Evolutionary conservation across 2,888 invertebrate genomes (phyloP), one percentile per base, ranked within the genome.

Genomic region (Rhagium mordax): DNA sequence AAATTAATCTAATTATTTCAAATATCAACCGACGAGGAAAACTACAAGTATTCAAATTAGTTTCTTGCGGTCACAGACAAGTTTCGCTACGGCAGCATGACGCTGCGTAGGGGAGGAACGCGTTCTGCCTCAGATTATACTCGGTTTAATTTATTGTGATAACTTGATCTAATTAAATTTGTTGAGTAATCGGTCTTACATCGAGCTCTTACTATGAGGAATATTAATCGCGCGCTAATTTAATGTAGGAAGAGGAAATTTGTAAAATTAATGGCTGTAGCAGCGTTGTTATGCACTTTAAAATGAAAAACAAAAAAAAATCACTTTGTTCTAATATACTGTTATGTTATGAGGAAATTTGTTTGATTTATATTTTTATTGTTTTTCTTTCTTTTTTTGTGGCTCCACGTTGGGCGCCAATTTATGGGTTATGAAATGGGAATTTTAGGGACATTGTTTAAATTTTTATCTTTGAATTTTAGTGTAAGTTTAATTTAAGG

Each of bases 161-260:
- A 55, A 55, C 55, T 55, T 55, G 21, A 21, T 1, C 15, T 55
- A 55, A 55, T 55, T 53, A 55, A 55, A 55, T 55, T 55, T 55
- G 55, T 24, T 21, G n/a, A 27, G 55, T 3, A 41, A n/a, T 41
- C 41, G 13, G 2, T n/a, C 41, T 41, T 41, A 41, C n/a, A 41
- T n/a, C n/a, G n/a, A 41, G 41, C n/a, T 41, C n/a, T n/a, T n/a
- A 13, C n/a, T 41, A n/a, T 41, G n/a, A n/a, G n/a, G n/a, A n/a
- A 41, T 41, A 41, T 41, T 41, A 41, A 41, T 41, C 41, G 3
- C 10, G 5, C 2, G 41, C n/a, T 4, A 1, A n/a, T n/a, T 10
- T 13, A n/a, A n/a, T n/a, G n/a, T 10, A 7, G 33, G 8, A 13
- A 2, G 41, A 41, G n/a, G 41, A 4, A 41, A 41, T 1, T 41